Base-by-base conservation (phyloP, 2,113 vertebrate species). In the Corydoras maculifer region DNA sequence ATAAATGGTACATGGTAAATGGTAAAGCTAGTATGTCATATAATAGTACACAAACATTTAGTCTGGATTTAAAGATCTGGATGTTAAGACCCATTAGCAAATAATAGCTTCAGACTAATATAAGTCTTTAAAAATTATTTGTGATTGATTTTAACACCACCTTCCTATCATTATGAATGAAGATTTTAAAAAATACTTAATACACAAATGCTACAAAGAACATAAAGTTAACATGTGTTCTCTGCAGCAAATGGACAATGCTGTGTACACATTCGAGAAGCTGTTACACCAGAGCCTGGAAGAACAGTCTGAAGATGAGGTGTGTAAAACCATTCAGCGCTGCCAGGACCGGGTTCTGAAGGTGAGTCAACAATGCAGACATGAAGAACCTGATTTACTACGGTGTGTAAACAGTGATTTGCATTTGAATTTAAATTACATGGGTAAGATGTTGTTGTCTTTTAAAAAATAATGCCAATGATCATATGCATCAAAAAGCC, bases 331-430 rank as follows among this genome's bases (percentile, higher is more conserved):
- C 80, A 93, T 96, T 81, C 95, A 99, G 84, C 87, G 91, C 72
- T 94, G 94, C 83, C 91, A 98, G 8, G 97, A 99, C 78, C 83
- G 96, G 6, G 95, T 98, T 65, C 90, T 99, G 62, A 99, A 99
- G 94, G 97, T 98, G 71, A 88, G 84, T 53, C 18, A 43, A 3
- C 13, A 0, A 7, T 25, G 18, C 2, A 43, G 13, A 57, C 14
- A 3, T 15, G 6, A n/a, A 57, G 3, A 14, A 13, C 54, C 54
- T 57, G 13, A 57, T 14, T 57, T 53, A 15, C 6, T 57, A 57
- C 6, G 54, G 11, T 53, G 13, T 12, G 9, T 14, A 53, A 53
- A 53, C 35, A 53, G 7, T 50, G 53, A 13, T n/a, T 57, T 57
- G 54, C 5, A 4, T 57, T 5, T 57, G 54, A 3, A 57, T 7